Conservation (phyloP, 2,888 invertebrate genomes). For the Seladonia tumulorum region DNA sequence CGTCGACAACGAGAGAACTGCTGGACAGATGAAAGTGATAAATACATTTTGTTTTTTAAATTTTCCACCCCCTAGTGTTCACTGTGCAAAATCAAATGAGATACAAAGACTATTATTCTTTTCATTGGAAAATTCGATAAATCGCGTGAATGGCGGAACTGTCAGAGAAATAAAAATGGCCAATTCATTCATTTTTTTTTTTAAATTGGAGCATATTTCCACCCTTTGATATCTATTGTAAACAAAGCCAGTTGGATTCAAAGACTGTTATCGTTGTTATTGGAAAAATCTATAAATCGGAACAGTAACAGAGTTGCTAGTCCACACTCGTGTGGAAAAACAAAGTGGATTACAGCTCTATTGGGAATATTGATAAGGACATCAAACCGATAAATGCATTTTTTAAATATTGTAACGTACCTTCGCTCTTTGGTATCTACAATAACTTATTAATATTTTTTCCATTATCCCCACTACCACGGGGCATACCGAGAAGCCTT, state of each 20-base stretch:
- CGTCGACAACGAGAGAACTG: background rate
- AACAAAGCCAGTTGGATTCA: background rate
- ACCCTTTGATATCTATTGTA: background rate
- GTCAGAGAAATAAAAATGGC: background rate
- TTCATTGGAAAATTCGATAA: background rate
- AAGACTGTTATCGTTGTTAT: too few species aligned
- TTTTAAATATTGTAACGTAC: background rate
- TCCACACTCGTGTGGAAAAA: background rate
- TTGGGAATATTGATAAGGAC: background rate
- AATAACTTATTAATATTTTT: too few species aligned
- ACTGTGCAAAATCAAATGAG: background rate
- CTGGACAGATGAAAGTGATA: background rate
- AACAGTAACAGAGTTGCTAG: too few species aligned
- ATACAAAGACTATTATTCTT: background rate
- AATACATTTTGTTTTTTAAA: background rate
- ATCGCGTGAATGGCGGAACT: background rate
- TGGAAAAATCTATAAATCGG: too few species aligned
- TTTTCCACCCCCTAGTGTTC: background rate
- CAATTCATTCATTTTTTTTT: background rate
- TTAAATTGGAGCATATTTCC: background rate
- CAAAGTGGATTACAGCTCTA: background rate
- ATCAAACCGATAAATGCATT: background rate
- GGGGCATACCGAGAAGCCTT: too few species aligned
- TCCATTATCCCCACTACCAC: too few species aligned
- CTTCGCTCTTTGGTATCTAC: background rate